Percentiles rank a stretch among this genome's conserved stretches.
phyloP scores from a whole-genome alignment of 2,113 vertebrate genomes.

The Megaceryle maxima region DNA sequence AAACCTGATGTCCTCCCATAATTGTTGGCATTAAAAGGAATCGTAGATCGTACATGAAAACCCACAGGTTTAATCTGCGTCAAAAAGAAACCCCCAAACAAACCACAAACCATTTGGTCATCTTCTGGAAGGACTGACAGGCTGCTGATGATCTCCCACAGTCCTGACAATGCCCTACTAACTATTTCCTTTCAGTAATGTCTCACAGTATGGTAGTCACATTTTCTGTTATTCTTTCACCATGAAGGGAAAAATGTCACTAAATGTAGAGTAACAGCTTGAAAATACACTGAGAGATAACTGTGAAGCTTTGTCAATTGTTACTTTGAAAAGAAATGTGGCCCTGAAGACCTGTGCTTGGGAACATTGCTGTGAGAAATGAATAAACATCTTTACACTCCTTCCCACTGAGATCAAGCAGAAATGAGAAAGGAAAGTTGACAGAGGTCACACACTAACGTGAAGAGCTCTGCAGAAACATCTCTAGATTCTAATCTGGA shows the following conservation, averaged over 20 bases:
- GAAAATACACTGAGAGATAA: neutral
- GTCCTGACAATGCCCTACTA: neutral
- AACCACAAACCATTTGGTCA: too few relatives aligned
- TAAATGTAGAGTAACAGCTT: neutral
- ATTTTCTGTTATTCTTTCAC: neutral
- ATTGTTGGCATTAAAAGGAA: neutral
- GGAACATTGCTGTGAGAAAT: neutral
- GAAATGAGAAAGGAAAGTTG: neutral
- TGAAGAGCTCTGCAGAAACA: neutral
- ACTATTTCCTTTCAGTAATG: neutral
- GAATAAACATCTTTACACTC: neutral
- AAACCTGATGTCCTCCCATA: neutral
- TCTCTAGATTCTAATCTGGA: neutral
- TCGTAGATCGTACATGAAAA: neutral
- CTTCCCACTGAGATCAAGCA: neutral
- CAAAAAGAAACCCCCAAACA: too few relatives aligned
- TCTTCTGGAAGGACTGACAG: neutral
- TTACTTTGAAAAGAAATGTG: neutral
- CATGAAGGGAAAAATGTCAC: neutral
- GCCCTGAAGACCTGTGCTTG: neutral
- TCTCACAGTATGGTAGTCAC: neutral
- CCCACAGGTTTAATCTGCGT: neutral
- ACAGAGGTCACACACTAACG: neutral
- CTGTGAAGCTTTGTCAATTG: neutral
- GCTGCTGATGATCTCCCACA: neutral